These are phyloP conservation scores for Himalopsyche anomala DNA, from an alignment of 2,888 invertebrate species.

Conservation along the genomic window DNA sequence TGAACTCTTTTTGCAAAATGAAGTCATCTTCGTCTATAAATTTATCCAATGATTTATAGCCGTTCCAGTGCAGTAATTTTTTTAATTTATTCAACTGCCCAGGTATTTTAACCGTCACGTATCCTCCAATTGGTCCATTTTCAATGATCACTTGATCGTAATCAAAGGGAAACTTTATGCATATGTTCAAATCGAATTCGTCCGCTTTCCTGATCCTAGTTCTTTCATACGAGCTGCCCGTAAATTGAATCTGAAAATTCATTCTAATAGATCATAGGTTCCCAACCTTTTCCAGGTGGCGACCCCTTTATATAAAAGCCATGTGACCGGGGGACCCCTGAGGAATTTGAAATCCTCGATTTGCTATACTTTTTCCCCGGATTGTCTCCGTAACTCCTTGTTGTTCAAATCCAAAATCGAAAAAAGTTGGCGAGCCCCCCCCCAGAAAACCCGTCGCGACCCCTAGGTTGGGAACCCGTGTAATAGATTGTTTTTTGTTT, in stretches of 20 bases:
- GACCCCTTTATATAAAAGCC: no score
- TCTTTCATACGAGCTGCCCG: not conserved
- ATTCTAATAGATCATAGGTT: no score
- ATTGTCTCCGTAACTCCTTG: no score
- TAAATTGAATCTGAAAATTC: slow-evolving; percentile 8
- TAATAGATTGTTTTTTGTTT: no score
- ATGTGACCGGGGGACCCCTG: no score
- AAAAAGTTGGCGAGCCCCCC: no score
- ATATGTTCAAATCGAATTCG: slow-evolving; percentile 10
- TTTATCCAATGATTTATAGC: not conserved
- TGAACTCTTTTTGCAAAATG: not conserved
- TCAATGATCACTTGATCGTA: not conserved
- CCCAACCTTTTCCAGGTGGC: no score
- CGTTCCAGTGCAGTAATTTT: not conserved
- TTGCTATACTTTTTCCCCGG: no score
- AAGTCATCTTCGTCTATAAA: not conserved
- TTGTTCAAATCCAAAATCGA: no score
- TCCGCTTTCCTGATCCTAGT: not conserved
- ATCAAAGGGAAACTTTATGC: not conserved
- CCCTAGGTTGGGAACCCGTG: no score
- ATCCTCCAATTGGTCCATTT: not conserved
- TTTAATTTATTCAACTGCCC: not conserved
- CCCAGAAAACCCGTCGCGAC: no score
- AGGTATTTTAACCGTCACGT: not conserved
- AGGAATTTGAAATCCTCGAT: no score